Base-by-base conservation (phyloP, 2,113 vertebrate genomes). In the Trogon surrucura region DNA sequence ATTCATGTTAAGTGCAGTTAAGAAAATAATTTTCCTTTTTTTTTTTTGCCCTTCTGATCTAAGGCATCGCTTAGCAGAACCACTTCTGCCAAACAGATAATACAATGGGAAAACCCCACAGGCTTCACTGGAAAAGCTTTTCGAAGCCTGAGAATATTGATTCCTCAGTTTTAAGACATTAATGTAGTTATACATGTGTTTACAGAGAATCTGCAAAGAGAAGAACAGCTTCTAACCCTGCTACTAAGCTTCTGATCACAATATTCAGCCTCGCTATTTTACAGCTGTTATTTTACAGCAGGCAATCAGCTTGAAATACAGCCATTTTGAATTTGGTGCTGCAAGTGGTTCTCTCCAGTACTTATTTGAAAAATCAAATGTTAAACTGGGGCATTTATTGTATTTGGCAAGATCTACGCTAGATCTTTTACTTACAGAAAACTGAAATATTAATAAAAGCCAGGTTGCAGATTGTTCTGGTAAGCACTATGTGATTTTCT, bases 221-320 rank as follows among this genome's bases (percentile, higher is more conserved):
- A 34, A 62, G 51, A 85, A 6, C 41, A 47, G 27, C 26, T 87
- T 58, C 85, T 65, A 65, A 58, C 75, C 56, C 57, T 56, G 2
- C 17, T 26, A 1, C 74, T 77, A 25, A 89, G 56, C 70, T 73
- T 66, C 47, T n/a, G 34, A 80, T 72, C 47, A 66, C 50, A 92
- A 89, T 62, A 64, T 25, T 80, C 85, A 78, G 29, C 66, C 53
- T 69, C 75, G 29, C 44, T 85, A 6, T 60, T 89, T 81, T 48
- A 61, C 88, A 85, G 88, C 56, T 89, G 50, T 45, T 92, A 32
- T 65, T 88, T 87, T 88, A 26, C 51, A 90, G 85, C 79, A 38
- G 77, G 60, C 6, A 73, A 47, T 91, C 62, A 51, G 66, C 79
- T 80, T 92, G 85, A 91, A 94, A 91, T 66, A 45, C 81, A 94